Evolutionary conservation across 2,888 invertebrate genomes (phyloP).

Genomic region (Macrosiphum euphorbiae): DNA sequence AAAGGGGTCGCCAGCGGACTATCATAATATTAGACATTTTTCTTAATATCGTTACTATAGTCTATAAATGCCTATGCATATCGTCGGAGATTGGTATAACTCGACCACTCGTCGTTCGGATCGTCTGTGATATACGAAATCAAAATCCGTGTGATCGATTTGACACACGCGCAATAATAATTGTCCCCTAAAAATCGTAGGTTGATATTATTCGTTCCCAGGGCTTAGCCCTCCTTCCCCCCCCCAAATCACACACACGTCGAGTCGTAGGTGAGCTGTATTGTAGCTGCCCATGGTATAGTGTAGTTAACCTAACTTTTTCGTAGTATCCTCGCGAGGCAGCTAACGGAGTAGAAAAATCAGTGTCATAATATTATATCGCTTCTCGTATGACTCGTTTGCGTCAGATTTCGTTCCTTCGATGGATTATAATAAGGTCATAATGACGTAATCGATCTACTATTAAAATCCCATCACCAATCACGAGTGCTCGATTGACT

Average conservation of each 20-base stretch:
- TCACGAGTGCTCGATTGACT: not conserved
- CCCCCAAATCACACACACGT: not conserved
- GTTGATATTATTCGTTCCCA: not conserved
- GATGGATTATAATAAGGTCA: not conserved
- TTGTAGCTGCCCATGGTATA: not conserved
- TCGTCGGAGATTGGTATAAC: not conserved
- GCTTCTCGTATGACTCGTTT: not conserved
- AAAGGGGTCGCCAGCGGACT: not conserved
- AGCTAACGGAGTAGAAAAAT: not conserved
- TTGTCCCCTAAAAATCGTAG: not conserved
- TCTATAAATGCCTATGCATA: not conserved
- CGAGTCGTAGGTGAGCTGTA: not conserved
- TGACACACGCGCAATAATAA: not conserved
- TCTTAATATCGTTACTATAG: not conserved
- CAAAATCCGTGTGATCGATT: not conserved
- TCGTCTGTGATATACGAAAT: not conserved
- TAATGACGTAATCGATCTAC: not conserved
- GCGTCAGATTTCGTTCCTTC: not conserved
- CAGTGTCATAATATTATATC: not conserved
- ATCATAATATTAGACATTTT: not conserved
- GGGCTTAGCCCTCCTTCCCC: not conserved
- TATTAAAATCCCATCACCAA: not conserved
- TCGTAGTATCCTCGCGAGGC: not conserved
- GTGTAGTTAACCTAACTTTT: not conserved
- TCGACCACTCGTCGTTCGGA: not conserved